Conservation (phyloP, 1,140 invertebrate species). For the Hyles euphorbiae region DNA sequence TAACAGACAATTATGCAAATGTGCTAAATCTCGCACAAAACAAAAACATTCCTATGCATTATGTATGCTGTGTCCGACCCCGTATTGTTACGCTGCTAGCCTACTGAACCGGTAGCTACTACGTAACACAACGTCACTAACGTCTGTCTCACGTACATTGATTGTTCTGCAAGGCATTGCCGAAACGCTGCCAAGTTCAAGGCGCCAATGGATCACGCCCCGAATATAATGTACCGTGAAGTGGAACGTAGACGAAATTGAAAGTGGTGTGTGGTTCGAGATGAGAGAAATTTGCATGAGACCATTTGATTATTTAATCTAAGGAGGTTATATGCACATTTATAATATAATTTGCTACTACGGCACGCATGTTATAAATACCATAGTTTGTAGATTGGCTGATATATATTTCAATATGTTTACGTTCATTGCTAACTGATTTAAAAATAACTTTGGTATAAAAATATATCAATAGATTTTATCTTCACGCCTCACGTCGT, state of each 20-base stretch:
- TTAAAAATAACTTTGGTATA: too few species aligned
- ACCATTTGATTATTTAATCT: neutral
- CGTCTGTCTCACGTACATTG: conserved; percentile 17
- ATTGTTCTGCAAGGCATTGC: conserved; percentile 11
- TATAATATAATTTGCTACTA: too few species aligned
- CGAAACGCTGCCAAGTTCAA: conserved; percentile 42
- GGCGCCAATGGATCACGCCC: conserved; percentile 30
- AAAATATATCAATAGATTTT: too few species aligned
- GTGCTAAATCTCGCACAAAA: neutral
- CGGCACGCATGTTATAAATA: too few species aligned
- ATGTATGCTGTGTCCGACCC: conserved; percentile 12
- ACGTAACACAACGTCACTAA: conserved; percentile 5
- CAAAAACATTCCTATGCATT: conserved; percentile 8
- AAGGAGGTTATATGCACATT: neutral
- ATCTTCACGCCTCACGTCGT: too few species aligned
- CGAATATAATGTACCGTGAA: conserved; percentile 33
- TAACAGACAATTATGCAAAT: neutral
- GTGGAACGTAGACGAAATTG: conserved; percentile 40
- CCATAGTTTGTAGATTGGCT: too few species aligned
- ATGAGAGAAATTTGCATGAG: conserved; percentile 5
- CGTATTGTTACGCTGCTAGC: conserved; percentile 13
- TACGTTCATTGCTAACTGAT: too few species aligned
- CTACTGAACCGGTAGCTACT: conserved; percentile 9
- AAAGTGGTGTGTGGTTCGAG: conserved; percentile 37
- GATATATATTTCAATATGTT: too few species aligned